Conservation (phyloP, 2,888 invertebrate species). For the Orthosia gracilis region DNA sequence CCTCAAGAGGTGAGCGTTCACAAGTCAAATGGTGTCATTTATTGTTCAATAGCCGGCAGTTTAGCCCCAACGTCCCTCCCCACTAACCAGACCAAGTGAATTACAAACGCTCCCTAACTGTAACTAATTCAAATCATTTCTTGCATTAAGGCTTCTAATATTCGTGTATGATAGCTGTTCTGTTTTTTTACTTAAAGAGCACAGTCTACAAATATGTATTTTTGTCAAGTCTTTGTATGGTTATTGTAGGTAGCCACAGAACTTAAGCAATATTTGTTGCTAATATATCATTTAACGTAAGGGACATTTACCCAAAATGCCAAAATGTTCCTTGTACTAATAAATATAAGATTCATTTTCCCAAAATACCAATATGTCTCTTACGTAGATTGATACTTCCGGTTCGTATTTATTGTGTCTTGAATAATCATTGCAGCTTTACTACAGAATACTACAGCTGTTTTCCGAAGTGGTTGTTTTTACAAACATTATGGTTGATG, state of each 20-base stretch:
- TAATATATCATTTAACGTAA: no score
- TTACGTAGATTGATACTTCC: no score
- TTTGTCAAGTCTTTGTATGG: background rate
- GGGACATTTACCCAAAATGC: no score
- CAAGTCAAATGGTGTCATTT: background rate
- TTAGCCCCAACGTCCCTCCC: background rate
- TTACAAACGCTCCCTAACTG: background rate
- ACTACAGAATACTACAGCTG: constrained; percentile 6
- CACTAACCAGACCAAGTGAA: background rate
- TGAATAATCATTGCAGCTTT: constrained; percentile 11
- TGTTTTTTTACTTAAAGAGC: background rate
- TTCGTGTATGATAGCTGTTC: background rate
- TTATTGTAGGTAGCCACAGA: background rate
- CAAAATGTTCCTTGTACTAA: no score
- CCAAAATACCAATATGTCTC: no score
- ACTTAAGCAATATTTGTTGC: constrained; percentile 1
- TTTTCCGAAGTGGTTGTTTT: background rate
- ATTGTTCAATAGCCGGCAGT: no score
- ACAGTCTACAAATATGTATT: background rate
- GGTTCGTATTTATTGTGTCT: background rate
- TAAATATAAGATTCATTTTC: no score
- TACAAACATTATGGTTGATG: background rate
- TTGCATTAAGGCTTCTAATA: background rate
- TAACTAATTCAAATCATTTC: background rate
- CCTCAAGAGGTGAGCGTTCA: background rate